phyloP scores from a whole-genome alignment of 2,888 invertebrate species.

The Minunthozetes semirufus region DNA sequence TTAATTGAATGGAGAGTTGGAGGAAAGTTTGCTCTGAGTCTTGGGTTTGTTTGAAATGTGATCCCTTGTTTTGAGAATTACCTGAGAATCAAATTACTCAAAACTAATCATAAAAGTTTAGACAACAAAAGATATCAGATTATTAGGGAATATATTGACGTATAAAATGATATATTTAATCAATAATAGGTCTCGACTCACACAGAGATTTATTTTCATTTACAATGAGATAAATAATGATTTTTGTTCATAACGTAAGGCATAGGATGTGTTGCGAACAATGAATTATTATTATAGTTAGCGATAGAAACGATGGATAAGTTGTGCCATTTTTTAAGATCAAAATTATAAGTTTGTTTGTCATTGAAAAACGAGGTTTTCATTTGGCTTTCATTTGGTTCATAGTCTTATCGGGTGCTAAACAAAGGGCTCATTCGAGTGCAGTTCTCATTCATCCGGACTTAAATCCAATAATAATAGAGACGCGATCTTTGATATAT shows the following conservation, averaged over 20 bases:
- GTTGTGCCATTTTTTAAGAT: neutral
- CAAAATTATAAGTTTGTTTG: constrained; percentile 21
- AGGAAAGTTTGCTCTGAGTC: neutral
- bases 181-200: neutral
- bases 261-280: neutral
- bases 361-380: constrained; percentile 28
- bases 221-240: constrained; percentile 15
- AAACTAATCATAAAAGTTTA: constrained; percentile 27
- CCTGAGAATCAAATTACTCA: constrained; percentile 28
- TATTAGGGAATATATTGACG: neutral
- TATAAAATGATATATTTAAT: constrained; percentile 23
- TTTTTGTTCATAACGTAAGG: neutral
- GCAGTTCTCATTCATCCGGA: neutral
- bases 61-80: constrained; percentile 26
- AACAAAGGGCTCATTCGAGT: constrained; percentile 16
- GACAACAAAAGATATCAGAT: constrained; percentile 19
- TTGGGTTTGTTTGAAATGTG: neutral
- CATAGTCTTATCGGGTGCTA: neutral
- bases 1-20: neutral
- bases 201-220: constrained; percentile 18
- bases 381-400: constrained; percentile 17
- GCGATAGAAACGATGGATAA: neutral
- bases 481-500: constrained; percentile 8
- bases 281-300: constrained; percentile 25
- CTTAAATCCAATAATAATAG: constrained; percentile 29